A percentile compares a stretch with the other conserved stretches of the same genome.
Evolutionary conservation across 2,113 vertebrate genomes (phyloP).

Genomic region (Carassius gibelio): DNA sequence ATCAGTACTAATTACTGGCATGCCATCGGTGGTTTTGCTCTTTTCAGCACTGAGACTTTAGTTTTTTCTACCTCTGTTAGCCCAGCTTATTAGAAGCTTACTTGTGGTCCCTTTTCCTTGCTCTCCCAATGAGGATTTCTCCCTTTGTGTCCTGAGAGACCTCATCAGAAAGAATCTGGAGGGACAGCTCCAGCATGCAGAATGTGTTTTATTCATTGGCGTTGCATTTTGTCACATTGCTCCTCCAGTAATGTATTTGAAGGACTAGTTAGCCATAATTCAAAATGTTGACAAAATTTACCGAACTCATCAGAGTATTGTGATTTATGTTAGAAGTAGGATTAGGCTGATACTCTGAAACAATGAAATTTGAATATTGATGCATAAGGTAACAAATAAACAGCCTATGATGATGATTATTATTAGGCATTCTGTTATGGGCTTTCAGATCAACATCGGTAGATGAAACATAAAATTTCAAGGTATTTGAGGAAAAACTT

Average conservation of each 20-base stretch:
- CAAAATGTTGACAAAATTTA: not conserved
- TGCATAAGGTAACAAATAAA: not conserved
- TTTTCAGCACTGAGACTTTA: not conserved
- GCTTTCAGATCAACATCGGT: not conserved
- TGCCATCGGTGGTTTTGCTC: slow-evolving; percentile 17
- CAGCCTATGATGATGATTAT: not conserved
- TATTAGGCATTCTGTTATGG: not conserved
- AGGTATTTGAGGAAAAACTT: not conserved
- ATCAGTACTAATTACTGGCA: slow-evolving; percentile 20
- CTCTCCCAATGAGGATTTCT: slow-evolving; percentile 25
- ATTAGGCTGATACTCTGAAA: not conserved
- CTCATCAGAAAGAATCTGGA: slow-evolving; percentile 38
- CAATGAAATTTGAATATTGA: not conserved
- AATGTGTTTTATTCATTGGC: not conserved
- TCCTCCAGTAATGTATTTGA: not conserved
- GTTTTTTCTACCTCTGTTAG: slow-evolving; percentile 11
- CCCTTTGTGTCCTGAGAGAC: slow-evolving; percentile 29
- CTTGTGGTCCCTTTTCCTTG: slow-evolving; percentile 13
- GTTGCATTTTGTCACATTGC: not conserved
- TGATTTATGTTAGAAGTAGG: not conserved
- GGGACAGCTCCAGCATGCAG: slow-evolving; percentile 7
- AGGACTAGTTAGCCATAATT: not conserved
- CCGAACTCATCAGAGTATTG: not conserved
- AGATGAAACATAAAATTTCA: not conserved
- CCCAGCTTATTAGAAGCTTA: slow-evolving; percentile 24